Base-by-base conservation (phyloP, 1,140 invertebrate species). In the Tetranychus cinnabarinus region DNA sequence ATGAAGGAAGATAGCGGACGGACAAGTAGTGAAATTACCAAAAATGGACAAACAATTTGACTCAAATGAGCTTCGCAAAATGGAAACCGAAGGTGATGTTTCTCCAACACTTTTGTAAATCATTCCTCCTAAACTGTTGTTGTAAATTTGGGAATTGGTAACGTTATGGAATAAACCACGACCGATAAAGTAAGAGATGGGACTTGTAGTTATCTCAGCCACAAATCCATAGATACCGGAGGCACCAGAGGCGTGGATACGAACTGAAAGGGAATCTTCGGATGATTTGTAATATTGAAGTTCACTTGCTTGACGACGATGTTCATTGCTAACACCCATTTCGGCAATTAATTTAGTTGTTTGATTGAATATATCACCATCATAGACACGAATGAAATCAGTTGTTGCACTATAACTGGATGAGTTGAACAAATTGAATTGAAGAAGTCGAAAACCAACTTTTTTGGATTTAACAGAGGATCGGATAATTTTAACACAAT, bases 401-500 rank as follows among this genome's bases (percentile, higher is more conserved):
- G 81, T 80, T 69, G 81, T 80, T 10, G 82, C 85, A 64, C 82
- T 82, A 64, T 82, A 81, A 50, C 78, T 77, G 0, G 85, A 87
- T 56, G 90, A 87, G 70, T 96, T 89, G 66, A 88, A 93, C 12
- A 97, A 73, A 75, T 95, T 93, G 63, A 92, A 86, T 68, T 97
- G 91, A 12, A 97, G 75, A 33, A 97, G 75, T 59, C 80, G 78
- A 67, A 93, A 88, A 31, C 88, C 88, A 69, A 92, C 81, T 7
- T 84, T 84, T 70, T 91, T 91, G 0, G 85, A 80, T 67, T 82
- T 76, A 62, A 81, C 85, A 48, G 80, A 78, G 65, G 84, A 88
- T 48, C 82, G 83, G 67, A 99, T 95, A 66, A 97, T 91, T 74
- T 99, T 99, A 0, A 98, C 86, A 72, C 95, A 99, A 71, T 95